A percentile compares a stretch with the other conserved stretches of the same genome.
Conservation (phyloP, 2,797 vertebrate species). For the Antennarius maculatus region DNA sequence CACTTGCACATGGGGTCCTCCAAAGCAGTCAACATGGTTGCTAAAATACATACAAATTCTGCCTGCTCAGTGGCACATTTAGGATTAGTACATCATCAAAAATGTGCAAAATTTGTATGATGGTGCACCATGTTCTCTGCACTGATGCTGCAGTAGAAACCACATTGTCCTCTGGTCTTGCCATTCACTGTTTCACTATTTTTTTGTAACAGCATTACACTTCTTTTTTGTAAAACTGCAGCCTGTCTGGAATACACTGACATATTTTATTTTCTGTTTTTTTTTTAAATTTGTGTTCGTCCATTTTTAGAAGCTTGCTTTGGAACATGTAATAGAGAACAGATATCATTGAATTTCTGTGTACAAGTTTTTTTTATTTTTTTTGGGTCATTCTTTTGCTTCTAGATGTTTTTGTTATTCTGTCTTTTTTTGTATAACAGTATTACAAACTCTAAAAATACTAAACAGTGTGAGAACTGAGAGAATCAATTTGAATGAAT, state of each 20-base stretch:
- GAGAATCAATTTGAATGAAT: slow-evolving; percentile 74
- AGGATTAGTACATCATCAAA: slow-evolving; percentile 57
- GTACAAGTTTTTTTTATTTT: slow-evolving; percentile 80
- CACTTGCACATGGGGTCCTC: slow-evolving; percentile 90
- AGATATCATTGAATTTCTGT: slow-evolving; percentile 99
- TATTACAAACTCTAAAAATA: slow-evolving; percentile 59
- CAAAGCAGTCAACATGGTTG: slow-evolving; percentile 87
- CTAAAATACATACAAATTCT: slow-evolving; percentile 85
- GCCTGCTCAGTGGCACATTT: slow-evolving; percentile 67
- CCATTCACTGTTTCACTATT: slow-evolving; percentile 75
- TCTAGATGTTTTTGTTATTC: slow-evolving; percentile 79
- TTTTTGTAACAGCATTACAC: slow-evolving; percentile 85
- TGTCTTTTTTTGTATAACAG: slow-evolving; percentile 71
- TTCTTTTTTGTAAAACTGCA: slow-evolving; percentile 69
- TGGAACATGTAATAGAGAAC: slow-evolving; percentile 93
- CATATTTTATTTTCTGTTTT: slow-evolving; percentile 66
- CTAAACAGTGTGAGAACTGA: slow-evolving; percentile 37
- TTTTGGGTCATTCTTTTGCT: slow-evolving; percentile 72
- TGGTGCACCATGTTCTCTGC: slow-evolving; percentile 88
- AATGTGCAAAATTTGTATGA: slow-evolving; percentile 86
- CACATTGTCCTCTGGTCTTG: slow-evolving; percentile 65
- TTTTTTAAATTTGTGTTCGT: slow-evolving; percentile 57
- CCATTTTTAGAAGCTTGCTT: slow-evolving; percentile 83
- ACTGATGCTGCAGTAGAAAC: slow-evolving; percentile 94
- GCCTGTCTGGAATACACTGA: slow-evolving; percentile 76